Evolutionary conservation across 2,113 vertebrate genomes (phyloP), one percentile per base, ranked within the genome.

Genomic region (Odocoileus virginianus): DNA sequence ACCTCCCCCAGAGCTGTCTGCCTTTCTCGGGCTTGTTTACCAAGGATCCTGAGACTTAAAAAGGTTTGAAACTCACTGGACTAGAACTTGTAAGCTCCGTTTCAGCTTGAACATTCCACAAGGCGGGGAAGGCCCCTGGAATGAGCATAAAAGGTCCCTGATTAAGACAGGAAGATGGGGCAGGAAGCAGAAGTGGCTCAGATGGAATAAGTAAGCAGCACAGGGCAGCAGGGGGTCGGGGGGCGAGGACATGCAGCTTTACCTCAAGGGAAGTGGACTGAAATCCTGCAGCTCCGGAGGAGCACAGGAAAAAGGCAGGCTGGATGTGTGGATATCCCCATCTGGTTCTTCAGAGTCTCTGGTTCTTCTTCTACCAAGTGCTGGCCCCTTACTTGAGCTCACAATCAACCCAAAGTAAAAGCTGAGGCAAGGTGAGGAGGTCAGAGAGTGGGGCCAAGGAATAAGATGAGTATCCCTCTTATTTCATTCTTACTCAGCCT

Each of bases 391-490:
- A 57, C 33, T 4, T 89, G 82, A 43, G n/a, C 54, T 94, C 50
- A 90, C n/a, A 94, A 64, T 57, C 60, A 93, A 82, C 25, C 58
- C 23, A 52, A 79, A 96, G 82, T 78, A 89, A 97, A 97, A 52
- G 40, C 83, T 4, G 2, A 91, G 36, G 36, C 19, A 36, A 88
- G 57, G 14, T 28, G 33, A 25, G 25, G 9, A 36, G 33, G 87
- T 67, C 57, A 30, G 52, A 71, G 96, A 23, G 23, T 30, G 54
- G 84, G 47, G 61, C 45, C 33, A 54, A 21, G 88, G 27, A n/a
- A 19, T 54, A 40, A 81, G 33, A 10, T 55, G 43, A 33, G 19
- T 71, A 0, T 83, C 40, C 21, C 57, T 60, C 19, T 71, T 47
- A 1, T 52, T 91, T 47, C n/a, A 13, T 13, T 36, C 16, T 89